Conservation (phyloP, 2,888 invertebrate genomes). For the Caenorhabditis macrosperma region DNA sequence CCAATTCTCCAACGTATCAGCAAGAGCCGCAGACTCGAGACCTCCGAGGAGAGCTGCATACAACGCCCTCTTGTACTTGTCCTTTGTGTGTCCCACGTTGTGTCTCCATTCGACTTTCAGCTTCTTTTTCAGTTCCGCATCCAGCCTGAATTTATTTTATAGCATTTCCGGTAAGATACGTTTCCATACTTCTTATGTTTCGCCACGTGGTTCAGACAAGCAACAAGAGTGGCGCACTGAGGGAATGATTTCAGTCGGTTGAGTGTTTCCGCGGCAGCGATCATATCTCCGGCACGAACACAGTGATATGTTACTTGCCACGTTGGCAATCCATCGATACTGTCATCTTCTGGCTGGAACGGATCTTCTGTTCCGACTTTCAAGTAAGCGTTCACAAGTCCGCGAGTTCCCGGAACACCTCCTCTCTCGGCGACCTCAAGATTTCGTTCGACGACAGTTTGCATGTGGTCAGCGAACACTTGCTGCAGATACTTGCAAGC, state of each 20-base stretch:
- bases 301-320: conserved; percentile 69
- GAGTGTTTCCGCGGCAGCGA: conserved; percentile 58
- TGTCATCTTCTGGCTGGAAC: conserved; percentile 63
- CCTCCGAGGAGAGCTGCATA: conserved; percentile 77
- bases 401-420: conserved; percentile 75
- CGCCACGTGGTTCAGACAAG: conserved; percentile 65
- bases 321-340: conserved; percentile 62
- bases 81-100: conserved; percentile 66
- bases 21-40: conserved; percentile 59
- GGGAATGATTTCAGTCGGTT: conserved; percentile 62
- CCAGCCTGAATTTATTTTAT: conserved; percentile 68
- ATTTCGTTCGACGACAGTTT: conserved; percentile 71
- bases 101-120: conserved; percentile 78
- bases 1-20: conserved; percentile 78
- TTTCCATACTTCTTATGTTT: conserved; percentile 60
- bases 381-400: conserved; percentile 76
- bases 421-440: conserved; percentile 74
- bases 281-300: conserved; percentile 68
- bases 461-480: conserved; percentile 74
- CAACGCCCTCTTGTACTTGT: conserved; percentile 73
- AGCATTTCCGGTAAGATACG: no score
- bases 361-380: conserved; percentile 68
- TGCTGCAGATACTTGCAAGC: conserved; percentile 70
- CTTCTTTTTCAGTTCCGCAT: conserved; percentile 71
- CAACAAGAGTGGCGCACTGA: conserved; percentile 66